Conservation (phyloP, 35 echinoderm and acorn worm genomes). For the Lytechinus pictus region DNA sequence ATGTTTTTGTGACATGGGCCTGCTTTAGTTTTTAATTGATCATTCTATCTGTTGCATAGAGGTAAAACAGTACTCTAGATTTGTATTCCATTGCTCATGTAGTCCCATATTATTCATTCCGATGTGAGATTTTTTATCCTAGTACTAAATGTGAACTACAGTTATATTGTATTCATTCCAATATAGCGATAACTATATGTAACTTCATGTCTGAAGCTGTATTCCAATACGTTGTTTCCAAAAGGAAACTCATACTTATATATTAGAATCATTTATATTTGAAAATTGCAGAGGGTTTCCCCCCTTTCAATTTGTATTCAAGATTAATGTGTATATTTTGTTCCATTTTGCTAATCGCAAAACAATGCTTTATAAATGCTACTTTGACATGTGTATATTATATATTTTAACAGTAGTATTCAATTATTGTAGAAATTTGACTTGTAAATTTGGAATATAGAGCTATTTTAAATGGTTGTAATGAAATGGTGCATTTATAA, state of each 20-base stretch:
- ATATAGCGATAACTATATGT: background rate
- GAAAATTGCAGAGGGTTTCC: background rate
- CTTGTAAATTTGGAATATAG: background rate
- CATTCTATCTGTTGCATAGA: too few relatives aligned
- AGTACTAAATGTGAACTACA: background rate
- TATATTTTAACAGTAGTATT: background rate
- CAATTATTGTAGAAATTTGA: background rate
- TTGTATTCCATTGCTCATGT: too few relatives aligned
- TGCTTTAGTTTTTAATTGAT: too few relatives aligned
- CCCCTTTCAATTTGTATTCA: background rate
- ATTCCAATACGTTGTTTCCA: background rate
- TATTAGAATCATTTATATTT: background rate
- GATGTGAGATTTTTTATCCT: too few relatives aligned
- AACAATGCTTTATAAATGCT: background rate
- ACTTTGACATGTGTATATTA: background rate
- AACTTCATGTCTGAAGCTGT: background rate
- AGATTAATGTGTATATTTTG: background rate
- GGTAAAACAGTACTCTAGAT: too few relatives aligned
- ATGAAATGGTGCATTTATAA: background rate
- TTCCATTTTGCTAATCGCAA: background rate
- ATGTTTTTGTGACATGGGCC: too few relatives aligned
- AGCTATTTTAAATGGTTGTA: background rate
- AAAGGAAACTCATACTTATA: background rate
- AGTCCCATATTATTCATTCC: too few relatives aligned
- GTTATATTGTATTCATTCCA: background rate